Evolutionary conservation across 2,888 invertebrate species (phyloP).

Genomic region (Drosophila ochracea): DNA sequence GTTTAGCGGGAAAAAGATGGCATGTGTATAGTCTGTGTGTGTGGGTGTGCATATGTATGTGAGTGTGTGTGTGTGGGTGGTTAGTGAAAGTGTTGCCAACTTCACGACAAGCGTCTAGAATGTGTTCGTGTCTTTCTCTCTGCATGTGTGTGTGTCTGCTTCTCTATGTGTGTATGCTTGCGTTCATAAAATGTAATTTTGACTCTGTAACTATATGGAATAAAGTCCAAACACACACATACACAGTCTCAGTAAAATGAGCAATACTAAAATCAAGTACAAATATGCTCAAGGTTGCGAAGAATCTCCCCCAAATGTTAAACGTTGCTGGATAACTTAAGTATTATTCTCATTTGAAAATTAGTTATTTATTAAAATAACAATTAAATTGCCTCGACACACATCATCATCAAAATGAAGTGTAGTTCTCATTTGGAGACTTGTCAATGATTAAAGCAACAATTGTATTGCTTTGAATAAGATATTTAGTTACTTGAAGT

Average conservation of each 20-base stretch:
- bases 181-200: constrained; percentile 76
- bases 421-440: neutral
- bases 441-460: neutral
- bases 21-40: neutral
- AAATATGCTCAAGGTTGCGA: neutral
- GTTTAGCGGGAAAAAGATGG: constrained; percentile 38
- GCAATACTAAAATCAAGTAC: neutral
- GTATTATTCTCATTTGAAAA: neutral
- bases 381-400: neutral
- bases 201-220: constrained; percentile 15
- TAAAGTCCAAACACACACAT: constrained; percentile 13
- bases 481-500: neutral
- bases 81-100: constrained; percentile 71
- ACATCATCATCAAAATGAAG: neutral
- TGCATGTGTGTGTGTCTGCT: constrained; percentile 37
- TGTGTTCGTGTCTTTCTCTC: constrained; percentile 27
- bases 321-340: neutral
- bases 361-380: neutral
- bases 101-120: constrained; percentile 45
- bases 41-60: neutral
- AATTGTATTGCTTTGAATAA: neutral
- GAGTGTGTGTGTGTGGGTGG: constrained; percentile 15
- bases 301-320: neutral
- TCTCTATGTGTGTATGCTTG: constrained; percentile 56
- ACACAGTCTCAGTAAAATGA: neutral